A percentile compares a stretch with the other conserved stretches of the same genome.
Conservation (phyloP, 2,113 vertebrate species). For the Lynx canadensis region DNA sequence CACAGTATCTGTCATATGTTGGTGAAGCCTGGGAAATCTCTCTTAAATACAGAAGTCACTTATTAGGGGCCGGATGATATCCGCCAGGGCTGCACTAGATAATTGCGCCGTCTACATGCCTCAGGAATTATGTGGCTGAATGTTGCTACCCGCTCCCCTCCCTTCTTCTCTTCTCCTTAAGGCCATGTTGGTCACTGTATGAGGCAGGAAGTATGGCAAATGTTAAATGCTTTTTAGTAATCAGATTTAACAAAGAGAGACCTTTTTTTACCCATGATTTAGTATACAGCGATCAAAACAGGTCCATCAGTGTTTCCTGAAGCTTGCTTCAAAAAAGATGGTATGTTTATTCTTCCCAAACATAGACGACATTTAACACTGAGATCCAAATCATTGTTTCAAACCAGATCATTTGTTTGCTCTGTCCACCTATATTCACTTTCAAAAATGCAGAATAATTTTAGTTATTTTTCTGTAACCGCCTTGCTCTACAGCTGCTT, state of each 20-base stretch:
- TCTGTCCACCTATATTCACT: slow-evolving; percentile 45
- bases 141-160: background rate
- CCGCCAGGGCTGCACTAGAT: background rate
- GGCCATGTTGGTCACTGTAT: background rate
- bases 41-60: background rate
- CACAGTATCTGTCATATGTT: background rate
- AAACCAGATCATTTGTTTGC: background rate
- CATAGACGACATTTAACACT: background rate
- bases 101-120: background rate
- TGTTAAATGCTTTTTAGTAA: background rate
- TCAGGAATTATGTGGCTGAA: background rate
- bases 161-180: background rate
- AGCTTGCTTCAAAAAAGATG: background rate
- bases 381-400: background rate
- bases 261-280: background rate
- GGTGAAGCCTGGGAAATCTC: background rate
- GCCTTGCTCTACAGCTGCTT: slow-evolving; percentile 35
- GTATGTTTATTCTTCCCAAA: background rate
- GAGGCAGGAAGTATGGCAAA: background rate
- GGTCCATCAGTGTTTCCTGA: slow-evolving; percentile 25
- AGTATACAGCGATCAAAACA: slow-evolving; percentile 22
- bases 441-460: background rate
- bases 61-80: background rate
- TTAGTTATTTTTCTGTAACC: slow-evolving; percentile 51
- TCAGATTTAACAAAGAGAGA: background rate